Base-by-base conservation (phyloP, 1,140 invertebrate genomes). In the Leucophenga varia region DNA sequence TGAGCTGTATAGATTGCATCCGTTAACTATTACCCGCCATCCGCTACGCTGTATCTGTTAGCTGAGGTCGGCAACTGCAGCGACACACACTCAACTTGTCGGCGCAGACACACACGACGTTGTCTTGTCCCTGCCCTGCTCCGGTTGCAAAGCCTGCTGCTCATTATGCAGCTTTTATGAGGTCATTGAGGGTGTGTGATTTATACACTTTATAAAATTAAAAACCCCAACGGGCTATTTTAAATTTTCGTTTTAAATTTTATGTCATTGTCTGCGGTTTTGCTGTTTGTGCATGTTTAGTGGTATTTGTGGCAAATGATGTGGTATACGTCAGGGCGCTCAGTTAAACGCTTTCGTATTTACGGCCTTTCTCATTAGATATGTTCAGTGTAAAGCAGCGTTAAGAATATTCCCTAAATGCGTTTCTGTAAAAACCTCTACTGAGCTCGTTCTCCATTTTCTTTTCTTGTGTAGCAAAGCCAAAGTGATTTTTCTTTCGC, bases 1-100 rank as follows among this genome's bases (percentile, higher is more conserved):
- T n/a, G n/a, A n/a, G n/a, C n/a, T n/a, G n/a, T n/a, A n/a, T n/a
- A n/a, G n/a, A n/a, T n/a, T 60, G 57, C 53, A 43, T 40, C 51
- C 61, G 59, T 47, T 52, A 59, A 46, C 30, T 49, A 45, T n/a
- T n/a, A n/a, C n/a, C n/a, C n/a, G n/a, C n/a, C n/a, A n/a, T n/a
- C n/a, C 21, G 22, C n/a, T 43, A 32, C 42, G 9, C 37, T 18
- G 47, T 18, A 38, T 44, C 21, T 12, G 49, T 8, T 20, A 17
- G 28, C 22, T 30, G 20, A 14, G n/a, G 28, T 30, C 25, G 32
- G 51, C 30, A 28, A 35, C 36, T 35, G 55, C 52, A 36, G 18
- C 47, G 49, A 55, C 53, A 54, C 54, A 53, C 60, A 64, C 60
- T 60, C 61, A 57, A 64, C 57, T 64, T 60, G 57, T 64, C 61